Percentiles rank a stretch among this genome's conserved stretches.
phyloP scores from a whole-genome alignment of 2,888 invertebrate species.

The Dicyrtomina minuta region DNA sequence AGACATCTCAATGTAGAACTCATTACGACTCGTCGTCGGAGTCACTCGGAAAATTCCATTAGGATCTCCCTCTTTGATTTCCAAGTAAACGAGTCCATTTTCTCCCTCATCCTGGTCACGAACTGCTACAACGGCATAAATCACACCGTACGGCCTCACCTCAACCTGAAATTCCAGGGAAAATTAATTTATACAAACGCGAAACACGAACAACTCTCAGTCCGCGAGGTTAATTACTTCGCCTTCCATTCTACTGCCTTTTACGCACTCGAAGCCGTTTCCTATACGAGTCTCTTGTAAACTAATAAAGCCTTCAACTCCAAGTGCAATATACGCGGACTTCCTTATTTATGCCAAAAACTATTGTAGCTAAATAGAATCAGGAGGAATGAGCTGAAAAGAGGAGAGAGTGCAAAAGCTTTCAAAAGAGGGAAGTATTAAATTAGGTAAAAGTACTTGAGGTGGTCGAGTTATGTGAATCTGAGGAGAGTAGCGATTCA shows the following conservation, averaged over 20 bases:
- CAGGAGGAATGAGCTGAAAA: background rate
- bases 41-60: conserved; percentile 82
- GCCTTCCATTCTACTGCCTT: background rate
- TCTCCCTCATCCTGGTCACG: conserved; percentile 79
- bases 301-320: conserved; percentile 26
- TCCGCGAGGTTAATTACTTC: conserved; percentile 11
- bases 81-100: conserved; percentile 80
- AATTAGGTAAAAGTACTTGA: conserved; percentile 61
- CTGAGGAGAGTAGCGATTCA: conserved; percentile 83
- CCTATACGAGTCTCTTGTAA: background rate
- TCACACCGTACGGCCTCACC: conserved; percentile 67
- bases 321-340: conserved; percentile 8
- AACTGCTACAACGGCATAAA: conserved; percentile 86
- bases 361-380: background rate
- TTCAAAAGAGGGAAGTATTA: background rate
- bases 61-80: conserved; percentile 86
- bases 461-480: conserved; percentile 78
- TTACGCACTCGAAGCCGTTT: background rate
- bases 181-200: conserved; percentile 25
- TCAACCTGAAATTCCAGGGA: conserved; percentile 43
- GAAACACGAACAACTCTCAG: background rate
- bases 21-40: conserved; percentile 60
- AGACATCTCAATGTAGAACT: conserved; percentile 58
- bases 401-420: background rate
- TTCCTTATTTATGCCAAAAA: conserved; percentile 14